A percentile compares a stretch with the other conserved stretches of the same genome.
These are phyloP conservation scores for Allacma fusca DNA, from an alignment of 2,888 invertebrate species.

Conservation along the genomic window DNA sequence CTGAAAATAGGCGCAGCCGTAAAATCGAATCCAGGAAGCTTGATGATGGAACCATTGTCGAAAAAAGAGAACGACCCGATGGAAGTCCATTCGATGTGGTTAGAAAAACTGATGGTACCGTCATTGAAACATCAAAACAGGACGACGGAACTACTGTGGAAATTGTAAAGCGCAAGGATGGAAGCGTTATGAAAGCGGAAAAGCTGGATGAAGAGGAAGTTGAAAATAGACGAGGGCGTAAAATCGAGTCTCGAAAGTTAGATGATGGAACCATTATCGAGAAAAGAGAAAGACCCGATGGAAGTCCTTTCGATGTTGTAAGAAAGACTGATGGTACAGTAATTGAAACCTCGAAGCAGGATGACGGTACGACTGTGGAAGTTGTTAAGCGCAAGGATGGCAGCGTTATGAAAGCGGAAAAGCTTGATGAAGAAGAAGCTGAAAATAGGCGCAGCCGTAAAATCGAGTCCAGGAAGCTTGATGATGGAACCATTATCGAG, in stretches of 20 bases:
- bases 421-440: background rate
- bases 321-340: slow-evolving; percentile 14
- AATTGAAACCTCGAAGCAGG: background rate
- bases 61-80: slow-evolving; percentile 27
- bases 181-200: too few relatives aligned
- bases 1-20: background rate
- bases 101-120: slow-evolving; percentile 20
- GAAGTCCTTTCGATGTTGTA: too few relatives aligned
- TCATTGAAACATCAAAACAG: slow-evolving; percentile 4
- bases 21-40: slow-evolving; percentile 14
- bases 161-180: slow-evolving; percentile 17
- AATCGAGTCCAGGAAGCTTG: background rate
- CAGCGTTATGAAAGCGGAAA: too few relatives aligned
- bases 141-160: slow-evolving; percentile 25
- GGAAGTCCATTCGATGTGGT: slow-evolving; percentile 22
- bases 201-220: slow-evolving; percentile 19
- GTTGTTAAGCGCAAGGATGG: slow-evolving; percentile 12
- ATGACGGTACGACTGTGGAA: slow-evolving; percentile 13
- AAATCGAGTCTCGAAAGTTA: too few relatives aligned
- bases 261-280: slow-evolving; percentile 21
- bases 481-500: too few relatives aligned
- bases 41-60: slow-evolving; percentile 18
- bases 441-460: background rate
- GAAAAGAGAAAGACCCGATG: background rate
- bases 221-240: background rate